These are phyloP conservation scores for Mesopsocus fuscifrons DNA, from an alignment of 2,888 invertebrate species.

Conservation along the genomic window DNA sequence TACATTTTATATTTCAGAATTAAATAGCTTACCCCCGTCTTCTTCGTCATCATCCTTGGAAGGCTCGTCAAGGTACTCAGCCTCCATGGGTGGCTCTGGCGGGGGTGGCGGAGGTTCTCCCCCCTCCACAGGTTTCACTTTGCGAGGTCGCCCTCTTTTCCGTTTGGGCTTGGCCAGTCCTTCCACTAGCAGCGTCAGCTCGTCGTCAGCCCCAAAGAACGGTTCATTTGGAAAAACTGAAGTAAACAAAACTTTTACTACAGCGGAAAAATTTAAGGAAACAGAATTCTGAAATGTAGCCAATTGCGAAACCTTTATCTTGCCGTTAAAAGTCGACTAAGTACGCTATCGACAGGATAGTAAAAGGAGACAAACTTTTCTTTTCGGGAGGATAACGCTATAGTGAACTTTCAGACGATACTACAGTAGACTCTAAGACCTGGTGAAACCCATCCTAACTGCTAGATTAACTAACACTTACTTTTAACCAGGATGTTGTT, in stretches of 20 bases:
- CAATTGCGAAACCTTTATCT: no score
- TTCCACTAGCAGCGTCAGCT: slow-evolving; percentile 39
- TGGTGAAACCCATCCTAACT: no score
- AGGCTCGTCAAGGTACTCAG: slow-evolving; percentile 17
- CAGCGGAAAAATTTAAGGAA: no score
- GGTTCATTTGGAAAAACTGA: slow-evolving; percentile 40
- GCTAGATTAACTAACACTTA: no score
- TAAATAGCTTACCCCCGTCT: slow-evolving; percentile 25
- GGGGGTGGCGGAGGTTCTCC: slow-evolving; percentile 13
- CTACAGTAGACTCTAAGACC: no score
- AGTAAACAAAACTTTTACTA: slow-evolving; percentile 15
- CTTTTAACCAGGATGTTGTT: slow-evolving; percentile 33
- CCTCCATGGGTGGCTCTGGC: slow-evolving; percentile 14
- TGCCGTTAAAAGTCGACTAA: no score
- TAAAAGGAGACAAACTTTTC: no score
- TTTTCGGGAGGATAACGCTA: no score
- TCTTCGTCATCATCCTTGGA: slow-evolving; percentile 21
- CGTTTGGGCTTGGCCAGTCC: slow-evolving; percentile 44
- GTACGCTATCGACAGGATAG: no score
- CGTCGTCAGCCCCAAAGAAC: slow-evolving; percentile 43
- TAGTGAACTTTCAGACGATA: no score
- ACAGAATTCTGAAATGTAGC: no score
- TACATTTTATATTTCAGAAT: no score
- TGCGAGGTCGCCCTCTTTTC: slow-evolving; percentile 51
- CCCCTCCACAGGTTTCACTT: slow-evolving; percentile 23